Conservation (phyloP, 2,888 invertebrate species). For the Danaus chrysippus region DNA sequence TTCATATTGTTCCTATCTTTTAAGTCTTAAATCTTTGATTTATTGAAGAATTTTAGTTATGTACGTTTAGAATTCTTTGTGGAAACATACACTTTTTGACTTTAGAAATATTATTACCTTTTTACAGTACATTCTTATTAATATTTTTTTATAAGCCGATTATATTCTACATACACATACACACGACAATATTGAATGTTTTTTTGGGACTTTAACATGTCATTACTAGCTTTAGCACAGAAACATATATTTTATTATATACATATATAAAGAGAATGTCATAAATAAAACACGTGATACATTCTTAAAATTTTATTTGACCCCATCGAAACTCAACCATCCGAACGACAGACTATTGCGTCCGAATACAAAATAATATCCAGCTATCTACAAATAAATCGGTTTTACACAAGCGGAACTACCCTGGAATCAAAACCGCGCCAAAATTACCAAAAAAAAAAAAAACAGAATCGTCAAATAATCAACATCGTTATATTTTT, state of each 20-base stretch:
- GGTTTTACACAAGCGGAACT: conserved; percentile 45
- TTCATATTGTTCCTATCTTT: too few species aligned
- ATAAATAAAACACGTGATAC: conserved; percentile 36
- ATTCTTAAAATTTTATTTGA: conserved; percentile 77
- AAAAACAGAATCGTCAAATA: conserved; percentile 53
- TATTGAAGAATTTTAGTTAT: too few species aligned
- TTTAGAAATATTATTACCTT: too few species aligned
- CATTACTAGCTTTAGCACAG: background rate
- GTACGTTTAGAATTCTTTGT: too few species aligned
- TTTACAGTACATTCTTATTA: too few species aligned
- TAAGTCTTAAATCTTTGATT: too few species aligned
- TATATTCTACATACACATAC: too few species aligned
- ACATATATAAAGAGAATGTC: background rate
- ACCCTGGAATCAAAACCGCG: conserved; percentile 38
- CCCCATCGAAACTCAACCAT: conserved; percentile 72
- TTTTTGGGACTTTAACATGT: too few species aligned
- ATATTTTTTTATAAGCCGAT: too few species aligned
- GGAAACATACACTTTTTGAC: too few species aligned
- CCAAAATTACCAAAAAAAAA: conserved; percentile 39
- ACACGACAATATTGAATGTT: too few species aligned
- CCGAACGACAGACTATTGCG: conserved; percentile 68
- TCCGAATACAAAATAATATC: conserved; percentile 41
- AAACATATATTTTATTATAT: background rate
- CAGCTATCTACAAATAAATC: conserved; percentile 52
- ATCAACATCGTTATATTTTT: conserved; percentile 68